Percentiles rank a stretch among this genome's conserved stretches.
phyloP scores from a whole-genome alignment of 2,113 vertebrate species.

The Melanostigma gelatinosum region DNA sequence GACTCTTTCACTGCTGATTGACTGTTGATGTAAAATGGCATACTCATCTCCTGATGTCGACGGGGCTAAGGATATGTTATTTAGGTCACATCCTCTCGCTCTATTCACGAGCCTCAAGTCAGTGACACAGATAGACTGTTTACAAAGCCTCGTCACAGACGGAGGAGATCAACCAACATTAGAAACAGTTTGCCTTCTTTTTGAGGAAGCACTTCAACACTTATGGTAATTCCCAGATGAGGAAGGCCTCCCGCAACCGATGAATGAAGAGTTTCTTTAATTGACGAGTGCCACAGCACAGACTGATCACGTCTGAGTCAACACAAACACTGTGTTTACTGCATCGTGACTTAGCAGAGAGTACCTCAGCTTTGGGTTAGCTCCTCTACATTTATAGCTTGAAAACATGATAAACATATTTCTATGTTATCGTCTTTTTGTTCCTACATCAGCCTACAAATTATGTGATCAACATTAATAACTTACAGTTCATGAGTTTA shows the following conservation, averaged over 20 bases:
- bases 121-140: conserved; percentile 40
- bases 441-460: neutral
- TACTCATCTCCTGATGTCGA: neutral
- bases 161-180: neutral
- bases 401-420: neutral
- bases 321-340: conserved; percentile 22
- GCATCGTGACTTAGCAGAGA: conserved; percentile 17
- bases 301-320: conserved; percentile 13
- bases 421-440: neutral
- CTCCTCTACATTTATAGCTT: neutral
- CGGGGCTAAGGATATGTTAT: conserved; percentile 41
- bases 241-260: conserved; percentile 10
- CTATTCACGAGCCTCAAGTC: conserved; percentile 35
- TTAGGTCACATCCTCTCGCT: conserved; percentile 46
- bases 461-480: too few species aligned
- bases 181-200: neutral
- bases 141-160: conserved; percentile 5
- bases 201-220: neutral
- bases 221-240: conserved; percentile 5
- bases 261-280: neutral
- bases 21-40: conserved; percentile 6
- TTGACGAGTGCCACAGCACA: conserved; percentile 12
- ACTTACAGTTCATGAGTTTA: neutral
- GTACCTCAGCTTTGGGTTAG: neutral
- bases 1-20: neutral